These are phyloP conservation scores for Cromileptes altivelis DNA, from an alignment of 2,113 vertebrate species.

Conservation along the genomic window DNA sequence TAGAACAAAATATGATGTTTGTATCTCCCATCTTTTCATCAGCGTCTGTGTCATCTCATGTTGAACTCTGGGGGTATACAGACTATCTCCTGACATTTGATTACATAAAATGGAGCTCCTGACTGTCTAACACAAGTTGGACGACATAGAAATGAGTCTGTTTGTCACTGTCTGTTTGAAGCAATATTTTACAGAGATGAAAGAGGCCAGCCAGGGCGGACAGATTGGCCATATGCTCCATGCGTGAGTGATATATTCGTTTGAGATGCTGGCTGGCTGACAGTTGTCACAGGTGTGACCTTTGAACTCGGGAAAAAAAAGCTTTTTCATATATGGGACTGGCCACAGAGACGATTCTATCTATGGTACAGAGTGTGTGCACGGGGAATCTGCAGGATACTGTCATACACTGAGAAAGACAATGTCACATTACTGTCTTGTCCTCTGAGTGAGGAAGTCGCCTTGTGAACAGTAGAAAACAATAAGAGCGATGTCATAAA, in stretches of 20 bases:
- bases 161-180: conserved; percentile 60
- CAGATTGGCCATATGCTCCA: conserved; percentile 35
- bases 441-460: background rate
- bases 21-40: conserved; percentile 50
- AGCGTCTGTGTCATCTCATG: conserved; percentile 38
- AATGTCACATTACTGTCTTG: background rate
- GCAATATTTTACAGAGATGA: conserved; percentile 55
- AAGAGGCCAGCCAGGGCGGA: conserved; percentile 28
- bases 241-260: conserved; percentile 32
- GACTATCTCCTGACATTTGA: conserved; percentile 53
- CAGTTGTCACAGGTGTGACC: conserved; percentile 58
- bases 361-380: background rate
- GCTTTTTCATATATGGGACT: conserved; percentile 22
- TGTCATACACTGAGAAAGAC: background rate
- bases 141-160: conserved; percentile 47
- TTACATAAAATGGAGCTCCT: conserved; percentile 53
- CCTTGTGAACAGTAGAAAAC: conserved; percentile 1
- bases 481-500: background rate
- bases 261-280: conserved; percentile 37
- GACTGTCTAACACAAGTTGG: conserved; percentile 47
- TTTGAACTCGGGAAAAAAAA: conserved; percentile 38
- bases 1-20: conserved; percentile 39
- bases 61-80: conserved; percentile 37
- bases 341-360: conserved; percentile 12
- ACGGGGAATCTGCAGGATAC: background rate